phyloP scores from a whole-genome alignment of 2,888 invertebrate species.

The Psylliodes chrysocephalus region DNA sequence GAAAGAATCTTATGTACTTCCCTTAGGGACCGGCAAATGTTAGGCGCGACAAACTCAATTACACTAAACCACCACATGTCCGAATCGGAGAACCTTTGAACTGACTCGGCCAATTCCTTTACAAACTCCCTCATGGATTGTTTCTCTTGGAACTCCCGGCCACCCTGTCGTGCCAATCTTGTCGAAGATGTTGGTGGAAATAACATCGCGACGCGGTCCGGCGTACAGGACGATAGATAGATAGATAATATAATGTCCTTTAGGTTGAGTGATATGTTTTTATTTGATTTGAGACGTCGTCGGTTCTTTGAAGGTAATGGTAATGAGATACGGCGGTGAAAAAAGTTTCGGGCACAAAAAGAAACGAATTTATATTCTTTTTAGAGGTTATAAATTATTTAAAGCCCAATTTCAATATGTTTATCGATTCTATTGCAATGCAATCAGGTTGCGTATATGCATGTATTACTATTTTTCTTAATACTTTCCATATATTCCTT shows the following conservation, averaged over 20 bases:
- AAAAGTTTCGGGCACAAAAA: not conserved
- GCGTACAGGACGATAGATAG: not conserved
- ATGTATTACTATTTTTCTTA: no score
- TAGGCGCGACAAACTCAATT: slow-evolving; percentile 58
- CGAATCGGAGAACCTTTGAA: slow-evolving; percentile 56
- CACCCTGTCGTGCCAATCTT: slow-evolving; percentile 14
- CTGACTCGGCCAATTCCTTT: slow-evolving; percentile 47
- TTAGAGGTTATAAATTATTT: not conserved
- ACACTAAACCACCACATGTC: slow-evolving; percentile 60
- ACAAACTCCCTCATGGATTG: slow-evolving; percentile 30
- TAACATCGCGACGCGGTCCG: slow-evolving; percentile 29
- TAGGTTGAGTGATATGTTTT: slow-evolving; percentile 19
- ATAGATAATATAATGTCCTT: slow-evolving; percentile 19
- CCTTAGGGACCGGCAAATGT: slow-evolving; percentile 57
- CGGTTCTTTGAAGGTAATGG: slow-evolving; percentile 3
- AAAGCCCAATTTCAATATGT: no score
- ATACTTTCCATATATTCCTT: no score
- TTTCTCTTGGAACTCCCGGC: slow-evolving; percentile 13
- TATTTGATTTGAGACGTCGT: slow-evolving; percentile 12
- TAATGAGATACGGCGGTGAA: not conserved
- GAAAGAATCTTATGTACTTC: slow-evolving; percentile 38
- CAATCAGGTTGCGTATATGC: no score
- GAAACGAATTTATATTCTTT: not conserved
- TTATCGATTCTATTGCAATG: no score
- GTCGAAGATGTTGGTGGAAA: slow-evolving; percentile 10